Conservation (phyloP, 1,140 invertebrate species). For the Drosophila neocordata region DNA sequence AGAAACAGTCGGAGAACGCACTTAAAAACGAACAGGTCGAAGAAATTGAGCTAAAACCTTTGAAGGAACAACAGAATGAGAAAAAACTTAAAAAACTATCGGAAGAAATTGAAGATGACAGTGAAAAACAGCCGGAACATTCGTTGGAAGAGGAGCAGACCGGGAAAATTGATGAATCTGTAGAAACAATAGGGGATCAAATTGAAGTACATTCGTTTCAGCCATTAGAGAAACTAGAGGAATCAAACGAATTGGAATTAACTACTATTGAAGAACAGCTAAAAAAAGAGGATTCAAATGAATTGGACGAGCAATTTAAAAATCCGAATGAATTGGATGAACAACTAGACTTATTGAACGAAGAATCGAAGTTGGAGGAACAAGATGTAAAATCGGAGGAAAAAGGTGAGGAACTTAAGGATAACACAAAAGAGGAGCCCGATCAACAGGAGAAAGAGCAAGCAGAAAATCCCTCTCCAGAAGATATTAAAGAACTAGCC, state of each 20-base stretch:
- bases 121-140: not conserved
- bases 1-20: not conserved
- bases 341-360: not conserved
- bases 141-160: not conserved
- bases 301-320: not conserved
- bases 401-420: not conserved
- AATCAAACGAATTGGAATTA: too few relatives aligned
- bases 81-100: not conserved
- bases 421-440: not conserved
- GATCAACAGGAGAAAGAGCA: not conserved
- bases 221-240: too few relatives aligned
- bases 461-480: conserved; percentile 15
- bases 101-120: not conserved
- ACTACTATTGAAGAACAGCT: too few relatives aligned
- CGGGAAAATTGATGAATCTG: not conserved
- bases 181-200: too few relatives aligned
- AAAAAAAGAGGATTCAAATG: too few relatives aligned
- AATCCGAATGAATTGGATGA: not conserved
- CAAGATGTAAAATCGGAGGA: not conserved
- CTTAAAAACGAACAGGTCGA: not conserved
- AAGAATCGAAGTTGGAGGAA: not conserved
- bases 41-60: not conserved
- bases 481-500: not conserved
- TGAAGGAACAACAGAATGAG: not conserved
- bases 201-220: too few relatives aligned